These are phyloP conservation scores for Mesaphorura yosii DNA, from an alignment of 1,140 invertebrate species.

Conservation along the genomic window DNA sequence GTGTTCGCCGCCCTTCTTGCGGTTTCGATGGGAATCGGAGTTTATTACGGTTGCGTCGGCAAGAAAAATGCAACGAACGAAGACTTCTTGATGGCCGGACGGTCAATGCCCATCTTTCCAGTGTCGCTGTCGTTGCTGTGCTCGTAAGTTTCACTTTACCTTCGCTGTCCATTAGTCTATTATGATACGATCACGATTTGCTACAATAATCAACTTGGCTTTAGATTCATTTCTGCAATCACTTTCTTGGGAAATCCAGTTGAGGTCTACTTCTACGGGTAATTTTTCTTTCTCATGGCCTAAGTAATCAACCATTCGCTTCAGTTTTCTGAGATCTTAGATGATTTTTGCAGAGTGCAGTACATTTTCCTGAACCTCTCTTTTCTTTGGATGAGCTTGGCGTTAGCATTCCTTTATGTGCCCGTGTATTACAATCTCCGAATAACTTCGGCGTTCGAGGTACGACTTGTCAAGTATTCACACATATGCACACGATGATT, in stretches of 20 bases:
- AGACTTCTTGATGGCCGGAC: constrained; percentile 64
- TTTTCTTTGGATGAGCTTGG: constrained; percentile 37
- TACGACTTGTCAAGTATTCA: constrained; percentile 34
- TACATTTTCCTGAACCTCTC: constrained; percentile 34
- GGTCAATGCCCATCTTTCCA: constrained; percentile 59
- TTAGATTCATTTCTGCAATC: constrained; percentile 44
- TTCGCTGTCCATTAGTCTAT: neutral
- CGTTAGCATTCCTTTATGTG: constrained; percentile 41
- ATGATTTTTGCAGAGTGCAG: constrained; percentile 35
- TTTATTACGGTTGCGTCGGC: constrained; percentile 67
- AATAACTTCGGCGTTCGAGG: constrained; percentile 69
- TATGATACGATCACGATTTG: neutral
- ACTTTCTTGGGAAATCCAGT: constrained; percentile 45
- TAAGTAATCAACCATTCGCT: neutral
- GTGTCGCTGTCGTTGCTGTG: constrained; percentile 65
- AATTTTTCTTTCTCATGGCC: constrained; percentile 54
- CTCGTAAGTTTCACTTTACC: constrained; percentile 29
- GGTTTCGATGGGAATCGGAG: constrained; percentile 60
- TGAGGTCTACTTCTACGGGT: constrained; percentile 37
- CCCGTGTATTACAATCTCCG: constrained; percentile 43
- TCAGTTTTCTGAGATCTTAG: neutral
- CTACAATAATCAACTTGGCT: constrained; percentile 26
- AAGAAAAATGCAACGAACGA: constrained; percentile 58
- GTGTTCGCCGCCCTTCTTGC: constrained; percentile 42
- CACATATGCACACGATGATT: neutral